These are phyloP conservation scores for Indicator maculatus DNA, from an alignment of 2,113 vertebrate species.

Conservation along the genomic window DNA sequence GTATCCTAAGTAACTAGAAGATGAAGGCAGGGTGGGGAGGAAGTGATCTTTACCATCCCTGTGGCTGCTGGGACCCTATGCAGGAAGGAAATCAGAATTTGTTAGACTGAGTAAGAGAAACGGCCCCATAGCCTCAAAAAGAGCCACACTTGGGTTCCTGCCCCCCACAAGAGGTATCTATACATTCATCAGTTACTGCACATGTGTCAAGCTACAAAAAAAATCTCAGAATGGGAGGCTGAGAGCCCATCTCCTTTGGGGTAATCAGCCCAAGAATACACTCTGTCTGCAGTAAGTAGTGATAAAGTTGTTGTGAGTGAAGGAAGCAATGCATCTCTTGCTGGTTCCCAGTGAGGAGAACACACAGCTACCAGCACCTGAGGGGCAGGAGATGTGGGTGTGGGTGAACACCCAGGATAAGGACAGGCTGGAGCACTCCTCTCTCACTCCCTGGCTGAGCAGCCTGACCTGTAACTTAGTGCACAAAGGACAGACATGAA, in stretches of 20 bases:
- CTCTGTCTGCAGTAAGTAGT: not conserved
- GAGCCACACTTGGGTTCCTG: not conserved
- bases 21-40: not conserved
- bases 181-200: not conserved
- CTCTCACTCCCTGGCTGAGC: not conserved
- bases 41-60: not conserved
- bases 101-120: not conserved
- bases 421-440: accelerated
- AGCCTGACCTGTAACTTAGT: not conserved
- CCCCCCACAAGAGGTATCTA: accelerated
- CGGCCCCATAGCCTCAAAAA: not conserved
- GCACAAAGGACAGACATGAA: not conserved
- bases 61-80: too few relatives aligned
- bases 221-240: not conserved
- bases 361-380: accelerated
- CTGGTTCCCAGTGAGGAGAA: not conserved
- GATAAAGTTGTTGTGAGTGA: not conserved
- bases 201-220: not conserved
- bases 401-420: not conserved
- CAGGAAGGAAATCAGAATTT: not conserved
- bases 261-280: accelerated
- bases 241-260: not conserved
- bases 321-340: not conserved
- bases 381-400: not conserved
- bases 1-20: not conserved